Evolutionary conservation across 2,113 vertebrate genomes (phyloP).

Genomic region (Macquaria ambigua): DNA sequence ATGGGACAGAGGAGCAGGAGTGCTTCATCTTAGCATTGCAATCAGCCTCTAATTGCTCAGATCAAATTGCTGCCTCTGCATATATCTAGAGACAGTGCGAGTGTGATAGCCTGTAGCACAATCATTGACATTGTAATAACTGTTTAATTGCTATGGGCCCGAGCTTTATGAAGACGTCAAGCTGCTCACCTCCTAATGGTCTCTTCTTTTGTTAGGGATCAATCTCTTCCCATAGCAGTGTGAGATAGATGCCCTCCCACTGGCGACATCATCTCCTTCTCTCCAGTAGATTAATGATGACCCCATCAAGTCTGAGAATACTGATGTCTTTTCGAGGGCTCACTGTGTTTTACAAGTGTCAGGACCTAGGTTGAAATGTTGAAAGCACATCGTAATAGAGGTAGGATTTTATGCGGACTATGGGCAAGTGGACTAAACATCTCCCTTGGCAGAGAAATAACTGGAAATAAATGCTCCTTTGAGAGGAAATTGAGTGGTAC

Average conservation of each 20-base stretch:
- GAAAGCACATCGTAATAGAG: not conserved
- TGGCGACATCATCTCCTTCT: slow-evolving; percentile 32
- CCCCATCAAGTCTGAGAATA: slow-evolving; percentile 33
- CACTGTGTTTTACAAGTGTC: not conserved
- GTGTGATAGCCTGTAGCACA: slow-evolving; percentile 58
- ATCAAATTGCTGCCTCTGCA: slow-evolving; percentile 62
- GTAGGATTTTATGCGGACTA: not conserved
- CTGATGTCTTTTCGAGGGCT: slow-evolving; percentile 25
- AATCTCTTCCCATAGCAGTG: slow-evolving; percentile 2
- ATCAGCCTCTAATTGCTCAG: slow-evolving; percentile 66
- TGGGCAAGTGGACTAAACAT: not conserved
- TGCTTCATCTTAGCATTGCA: slow-evolving; percentile 39
- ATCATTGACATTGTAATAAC: slow-evolving; percentile 72
- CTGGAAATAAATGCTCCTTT: not conserved
- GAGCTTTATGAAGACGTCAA: slow-evolving; percentile 56
- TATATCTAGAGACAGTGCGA: slow-evolving; percentile 45
- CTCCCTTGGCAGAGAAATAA: not conserved
- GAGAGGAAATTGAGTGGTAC: not conserved
- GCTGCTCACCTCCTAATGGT: slow-evolving; percentile 52
- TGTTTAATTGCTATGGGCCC: slow-evolving; percentile 70
- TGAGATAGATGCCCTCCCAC: slow-evolving; percentile 26
- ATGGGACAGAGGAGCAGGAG: slow-evolving; percentile 44
- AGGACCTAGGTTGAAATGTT: not conserved
- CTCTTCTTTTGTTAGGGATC: slow-evolving; percentile 48
- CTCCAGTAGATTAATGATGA: slow-evolving; percentile 42